A percentile compares a stretch with the other conserved stretches of the same genome.
Evolutionary conservation across 2,113 vertebrate species (phyloP).

Genomic region (Scytalopus superciliaris): DNA sequence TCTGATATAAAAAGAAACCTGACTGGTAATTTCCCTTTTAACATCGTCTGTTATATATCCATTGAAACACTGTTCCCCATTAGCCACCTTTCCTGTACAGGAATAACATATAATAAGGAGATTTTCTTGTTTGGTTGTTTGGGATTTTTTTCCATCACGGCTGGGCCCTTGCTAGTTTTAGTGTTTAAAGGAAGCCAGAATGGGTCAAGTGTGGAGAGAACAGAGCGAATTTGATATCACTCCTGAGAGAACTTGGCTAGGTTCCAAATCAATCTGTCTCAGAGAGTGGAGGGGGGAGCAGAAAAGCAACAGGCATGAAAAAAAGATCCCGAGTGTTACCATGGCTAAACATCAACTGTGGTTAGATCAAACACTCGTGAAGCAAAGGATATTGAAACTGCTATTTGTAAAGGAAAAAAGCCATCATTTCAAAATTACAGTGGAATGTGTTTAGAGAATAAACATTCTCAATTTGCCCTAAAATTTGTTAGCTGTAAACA

Average conservation of each 20-base stretch:
- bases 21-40: background rate
- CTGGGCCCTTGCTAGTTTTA: background rate
- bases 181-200: constrained; percentile 16
- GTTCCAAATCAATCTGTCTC: constrained; percentile 49
- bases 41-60: background rate
- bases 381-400: constrained; percentile 8
- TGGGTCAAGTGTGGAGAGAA: constrained; percentile 32
- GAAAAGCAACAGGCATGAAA: constrained; percentile 31
- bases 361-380: constrained; percentile 52
- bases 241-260: constrained; percentile 7
- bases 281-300: background rate
- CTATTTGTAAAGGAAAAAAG: constrained; percentile 43
- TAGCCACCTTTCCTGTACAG: background rate
- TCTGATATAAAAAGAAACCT: background rate
- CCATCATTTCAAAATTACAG: background rate
- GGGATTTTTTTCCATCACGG: background rate
- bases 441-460: constrained; percentile 39
- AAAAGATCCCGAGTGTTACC: constrained; percentile 30
- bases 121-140: background rate
- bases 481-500: constrained; percentile 33
- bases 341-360: constrained; percentile 39
- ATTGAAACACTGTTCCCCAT: background rate
- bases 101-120: background rate
- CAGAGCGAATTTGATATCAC: constrained; percentile 20
- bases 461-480: constrained; percentile 22